Conservation (phyloP, 1,140 invertebrate genomes). For the Zaprionus camerounensis region DNA sequence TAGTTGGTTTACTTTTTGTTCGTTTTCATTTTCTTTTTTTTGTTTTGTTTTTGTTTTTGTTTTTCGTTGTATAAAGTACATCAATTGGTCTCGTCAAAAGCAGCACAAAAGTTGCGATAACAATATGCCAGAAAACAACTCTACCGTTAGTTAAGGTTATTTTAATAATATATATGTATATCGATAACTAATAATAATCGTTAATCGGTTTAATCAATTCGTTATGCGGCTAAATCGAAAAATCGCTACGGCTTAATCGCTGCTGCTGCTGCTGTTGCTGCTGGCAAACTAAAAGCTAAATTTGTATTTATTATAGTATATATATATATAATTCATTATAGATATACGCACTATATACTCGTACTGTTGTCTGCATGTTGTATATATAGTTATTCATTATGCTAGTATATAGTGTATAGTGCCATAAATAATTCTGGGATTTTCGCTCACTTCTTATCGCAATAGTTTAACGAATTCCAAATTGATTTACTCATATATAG, state of each 20-base stretch:
- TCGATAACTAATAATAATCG: slow-evolving; percentile 71
- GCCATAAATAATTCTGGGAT: slow-evolving; percentile 65
- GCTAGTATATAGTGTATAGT: slow-evolving; percentile 66
- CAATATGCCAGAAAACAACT: slow-evolving; percentile 78
- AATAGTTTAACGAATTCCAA: slow-evolving; percentile 79
- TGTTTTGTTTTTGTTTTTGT: slow-evolving; percentile 40
- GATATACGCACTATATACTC: slow-evolving; percentile 38
- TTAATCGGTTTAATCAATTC: slow-evolving; percentile 72
- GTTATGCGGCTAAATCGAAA: slow-evolving; percentile 75
- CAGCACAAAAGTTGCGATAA: slow-evolving; percentile 81
- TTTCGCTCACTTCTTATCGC: slow-evolving; percentile 71
- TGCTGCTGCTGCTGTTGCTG: slow-evolving; percentile 28
- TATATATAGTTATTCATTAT: slow-evolving; percentile 50
- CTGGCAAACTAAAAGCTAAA: slow-evolving; percentile 51
- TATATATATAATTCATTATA: slow-evolving; percentile 35
- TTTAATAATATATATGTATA: slow-evolving; percentile 54
- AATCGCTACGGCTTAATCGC: slow-evolving; percentile 68
- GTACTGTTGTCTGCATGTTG: slow-evolving; percentile 38
- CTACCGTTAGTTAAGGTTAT: slow-evolving; percentile 54
- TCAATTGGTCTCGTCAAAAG: slow-evolving; percentile 81
- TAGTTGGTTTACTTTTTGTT: slow-evolving; percentile 27
- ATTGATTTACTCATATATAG: slow-evolving; percentile 69
- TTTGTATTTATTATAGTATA: slow-evolving; percentile 33
- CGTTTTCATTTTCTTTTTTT: slow-evolving; percentile 19
- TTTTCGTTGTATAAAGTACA: slow-evolving; percentile 80